Conservation (phyloP, 2,888 invertebrate genomes). For the Lordiphosa andalusiaca region DNA sequence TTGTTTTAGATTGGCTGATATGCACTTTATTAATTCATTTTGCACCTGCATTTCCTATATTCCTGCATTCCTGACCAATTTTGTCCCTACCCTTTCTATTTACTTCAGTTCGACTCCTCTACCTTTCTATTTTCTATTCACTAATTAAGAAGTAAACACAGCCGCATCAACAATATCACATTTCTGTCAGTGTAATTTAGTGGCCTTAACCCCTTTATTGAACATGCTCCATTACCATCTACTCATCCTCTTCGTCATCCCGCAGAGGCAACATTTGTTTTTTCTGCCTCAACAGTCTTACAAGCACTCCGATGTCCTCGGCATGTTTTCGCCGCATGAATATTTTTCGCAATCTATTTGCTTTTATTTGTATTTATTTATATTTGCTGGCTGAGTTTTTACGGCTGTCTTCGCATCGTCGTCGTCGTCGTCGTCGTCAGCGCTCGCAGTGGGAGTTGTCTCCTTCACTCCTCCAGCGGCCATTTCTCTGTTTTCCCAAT, state of each 20-base stretch:
- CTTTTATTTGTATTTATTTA: slow-evolving; percentile 61
- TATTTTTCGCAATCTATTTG: slow-evolving; percentile 62
- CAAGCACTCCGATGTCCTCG: slow-evolving; percentile 24
- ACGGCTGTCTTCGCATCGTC: slow-evolving; percentile 45
- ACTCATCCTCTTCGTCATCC: neutral
- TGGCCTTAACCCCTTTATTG: slow-evolving; percentile 50
- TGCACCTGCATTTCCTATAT: too few relatives aligned
- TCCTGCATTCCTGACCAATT: too few relatives aligned
- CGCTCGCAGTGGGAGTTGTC: slow-evolving; percentile 24
- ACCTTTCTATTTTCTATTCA: too few relatives aligned
- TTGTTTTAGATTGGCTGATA: too few relatives aligned
- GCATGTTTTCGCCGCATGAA: slow-evolving; percentile 47
- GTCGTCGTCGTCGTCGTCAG: slow-evolving; percentile 1
- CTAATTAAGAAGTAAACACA: neutral
- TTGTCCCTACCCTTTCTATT: too few relatives aligned
- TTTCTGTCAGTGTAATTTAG: slow-evolving; percentile 40
- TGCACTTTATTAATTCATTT: too few relatives aligned
- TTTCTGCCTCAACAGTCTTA: slow-evolving; percentile 47
- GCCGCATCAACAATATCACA: neutral
- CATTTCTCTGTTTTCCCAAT: slow-evolving; percentile 57
- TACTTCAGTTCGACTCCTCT: too few relatives aligned
- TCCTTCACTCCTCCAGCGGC: neutral
- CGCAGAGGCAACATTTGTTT: slow-evolving; percentile 40
- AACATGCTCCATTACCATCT: slow-evolving; percentile 35
- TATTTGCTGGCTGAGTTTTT: slow-evolving; percentile 57